Conservation (phyloP, 2,888 invertebrate genomes). For the Mongoloraphidia duomilia region DNA sequence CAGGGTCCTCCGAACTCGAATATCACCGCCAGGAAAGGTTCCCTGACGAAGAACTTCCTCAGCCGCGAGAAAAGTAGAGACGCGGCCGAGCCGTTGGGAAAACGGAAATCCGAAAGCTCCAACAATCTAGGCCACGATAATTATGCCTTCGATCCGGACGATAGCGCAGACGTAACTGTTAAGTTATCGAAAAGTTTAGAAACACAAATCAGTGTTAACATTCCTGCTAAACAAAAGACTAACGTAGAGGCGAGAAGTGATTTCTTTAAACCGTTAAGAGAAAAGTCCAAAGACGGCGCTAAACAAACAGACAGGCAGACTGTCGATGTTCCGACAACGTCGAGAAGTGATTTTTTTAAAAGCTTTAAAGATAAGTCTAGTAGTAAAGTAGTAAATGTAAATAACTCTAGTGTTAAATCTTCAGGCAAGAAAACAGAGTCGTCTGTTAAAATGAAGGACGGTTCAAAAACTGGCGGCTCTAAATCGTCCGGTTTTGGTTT, state of each 20-base stretch:
- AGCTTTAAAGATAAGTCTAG: background rate
- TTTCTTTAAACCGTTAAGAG: conserved; percentile 5
- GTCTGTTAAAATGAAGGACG: background rate
- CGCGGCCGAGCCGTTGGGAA: background rate
- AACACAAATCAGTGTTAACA: background rate
- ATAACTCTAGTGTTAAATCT: background rate
- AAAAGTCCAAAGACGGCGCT: conserved; percentile 4
- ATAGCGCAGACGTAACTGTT: background rate
- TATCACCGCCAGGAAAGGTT: conserved; percentile 25
- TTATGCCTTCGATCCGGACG: conserved; percentile 1
- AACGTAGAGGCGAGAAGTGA: conserved; percentile 1
- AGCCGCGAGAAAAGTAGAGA: conserved; percentile 21
- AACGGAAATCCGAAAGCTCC: background rate
- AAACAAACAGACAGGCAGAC: too few relatives aligned
- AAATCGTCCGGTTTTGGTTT: background rate
- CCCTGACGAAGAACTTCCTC: conserved; percentile 26
- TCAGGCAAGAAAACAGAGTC: background rate
- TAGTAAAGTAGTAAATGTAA: too few relatives aligned
- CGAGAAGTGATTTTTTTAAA: conserved; percentile 4
- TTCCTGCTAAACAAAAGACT: background rate
- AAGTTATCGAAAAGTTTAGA: background rate
- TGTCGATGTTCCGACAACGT: background rate
- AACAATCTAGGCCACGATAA: background rate
- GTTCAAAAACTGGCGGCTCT: background rate
- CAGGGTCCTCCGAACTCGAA: conserved; percentile 7